phyloP scores from a whole-genome alignment of 2,113 vertebrate genomes.

The Platysternon megacephalum region DNA sequence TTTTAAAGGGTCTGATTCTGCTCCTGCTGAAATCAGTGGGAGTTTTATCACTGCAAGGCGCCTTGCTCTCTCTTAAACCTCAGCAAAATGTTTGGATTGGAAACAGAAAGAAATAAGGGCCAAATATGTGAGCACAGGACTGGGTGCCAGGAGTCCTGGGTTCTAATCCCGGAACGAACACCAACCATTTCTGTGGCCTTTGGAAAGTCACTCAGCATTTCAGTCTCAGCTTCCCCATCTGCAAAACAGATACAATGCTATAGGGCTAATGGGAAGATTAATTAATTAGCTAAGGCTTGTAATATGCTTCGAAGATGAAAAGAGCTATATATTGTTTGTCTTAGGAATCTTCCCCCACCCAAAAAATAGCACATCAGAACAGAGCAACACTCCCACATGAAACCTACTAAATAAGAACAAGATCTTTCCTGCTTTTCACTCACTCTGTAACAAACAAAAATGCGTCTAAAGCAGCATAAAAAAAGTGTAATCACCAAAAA shows the following conservation, averaged over 20 bases:
- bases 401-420: background rate
- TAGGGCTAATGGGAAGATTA: background rate
- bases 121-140: background rate
- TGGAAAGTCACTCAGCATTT: background rate
- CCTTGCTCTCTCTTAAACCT: background rate
- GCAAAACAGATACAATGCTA: background rate
- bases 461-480: background rate
- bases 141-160: background rate
- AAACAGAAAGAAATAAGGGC: background rate
- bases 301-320: background rate
- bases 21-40: background rate
- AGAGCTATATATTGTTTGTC: background rate
- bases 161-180: background rate
- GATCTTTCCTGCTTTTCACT: background rate
- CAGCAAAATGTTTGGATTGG: background rate
- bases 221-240: background rate
- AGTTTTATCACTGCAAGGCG: background rate
- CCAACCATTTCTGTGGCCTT: background rate
- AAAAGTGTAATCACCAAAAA: fast-evolving
- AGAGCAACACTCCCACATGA: background rate
- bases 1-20: background rate
- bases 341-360: background rate
- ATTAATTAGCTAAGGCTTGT: background rate
- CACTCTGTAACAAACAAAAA: background rate
- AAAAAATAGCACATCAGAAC: background rate